Conservation (phyloP, 2,113 vertebrate genomes). For the Trematocara macrostoma region DNA sequence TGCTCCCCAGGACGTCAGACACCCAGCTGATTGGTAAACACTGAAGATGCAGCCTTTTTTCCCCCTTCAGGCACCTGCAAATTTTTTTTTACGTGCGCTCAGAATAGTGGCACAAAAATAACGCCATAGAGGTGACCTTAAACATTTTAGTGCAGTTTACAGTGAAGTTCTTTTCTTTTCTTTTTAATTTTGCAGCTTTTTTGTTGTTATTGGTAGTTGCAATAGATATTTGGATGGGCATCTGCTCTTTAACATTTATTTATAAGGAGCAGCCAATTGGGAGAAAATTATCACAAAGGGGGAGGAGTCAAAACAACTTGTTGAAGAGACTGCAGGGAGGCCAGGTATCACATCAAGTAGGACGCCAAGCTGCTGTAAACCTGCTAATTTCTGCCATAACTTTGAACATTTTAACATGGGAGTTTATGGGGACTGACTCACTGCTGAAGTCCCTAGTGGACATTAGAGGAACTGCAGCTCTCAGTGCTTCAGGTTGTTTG, state of each 20-base stretch:
- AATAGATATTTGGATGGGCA: not conserved
- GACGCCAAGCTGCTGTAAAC: not conserved
- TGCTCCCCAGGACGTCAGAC: not conserved
- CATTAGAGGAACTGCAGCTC: not conserved
- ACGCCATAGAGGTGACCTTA: not conserved
- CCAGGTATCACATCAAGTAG: not conserved
- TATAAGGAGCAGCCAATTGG: not conserved
- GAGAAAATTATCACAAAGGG: not conserved
- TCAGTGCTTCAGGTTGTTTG: not conserved
- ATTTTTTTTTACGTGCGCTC: not conserved
- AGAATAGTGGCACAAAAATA: not conserved
- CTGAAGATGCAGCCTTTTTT: not conserved
- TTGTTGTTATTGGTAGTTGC: not conserved
- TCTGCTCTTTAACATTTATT: not conserved
- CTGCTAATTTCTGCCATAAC: not conserved
- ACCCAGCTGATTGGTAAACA: not conserved
- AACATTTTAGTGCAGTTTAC: not conserved
- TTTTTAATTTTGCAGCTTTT: not conserved
- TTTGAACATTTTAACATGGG: not conserved
- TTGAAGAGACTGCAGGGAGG: not conserved
- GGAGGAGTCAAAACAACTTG: not conserved
- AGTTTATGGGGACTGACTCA: not conserved
- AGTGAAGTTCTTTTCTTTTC: not conserved
- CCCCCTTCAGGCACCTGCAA: accelerated
- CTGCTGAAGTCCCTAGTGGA: not conserved